Evolutionary conservation across 2,888 invertebrate genomes (phyloP).

Genomic region (Drosophila tripunctata): DNA sequence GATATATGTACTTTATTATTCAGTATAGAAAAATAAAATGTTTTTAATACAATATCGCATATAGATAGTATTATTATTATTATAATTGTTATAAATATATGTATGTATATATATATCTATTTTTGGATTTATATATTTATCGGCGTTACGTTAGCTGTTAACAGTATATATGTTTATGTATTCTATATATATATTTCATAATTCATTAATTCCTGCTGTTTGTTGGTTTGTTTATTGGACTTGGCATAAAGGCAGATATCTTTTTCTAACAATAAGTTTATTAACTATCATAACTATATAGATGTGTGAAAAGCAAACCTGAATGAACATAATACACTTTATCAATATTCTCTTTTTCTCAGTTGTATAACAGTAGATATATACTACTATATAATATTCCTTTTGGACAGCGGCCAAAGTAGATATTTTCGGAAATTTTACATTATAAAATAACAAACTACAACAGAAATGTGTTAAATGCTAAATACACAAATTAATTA

Average conservation of each 20-base stretch:
- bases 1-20: conserved; percentile 26
- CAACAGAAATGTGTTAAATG: conserved; percentile 50
- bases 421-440: conserved; percentile 40
- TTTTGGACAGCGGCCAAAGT: conserved; percentile 29
- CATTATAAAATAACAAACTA: conserved; percentile 59
- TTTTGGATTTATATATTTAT: neutral
- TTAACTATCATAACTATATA: too few relatives aligned
- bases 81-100: too few relatives aligned
- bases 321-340: conserved; percentile 47
- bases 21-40: conserved; percentile 54
- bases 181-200: neutral
- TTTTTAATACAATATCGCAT: conserved; percentile 39
- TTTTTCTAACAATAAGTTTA: neutral
- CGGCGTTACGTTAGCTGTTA: neutral
- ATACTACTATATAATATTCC: neutral
- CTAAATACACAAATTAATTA: conserved; percentile 57
- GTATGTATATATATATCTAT: conserved; percentile 17
- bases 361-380: too few relatives aligned
- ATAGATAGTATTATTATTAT: too few relatives aligned
- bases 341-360: neutral
- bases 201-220: neutral
- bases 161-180: neutral
- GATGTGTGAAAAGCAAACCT: conserved; percentile 25
- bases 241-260: conserved; percentile 23
- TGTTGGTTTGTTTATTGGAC: conserved; percentile 1